phyloP scores from a whole-genome alignment of 2,113 vertebrate genomes.

The Macrotis lagotis region DNA sequence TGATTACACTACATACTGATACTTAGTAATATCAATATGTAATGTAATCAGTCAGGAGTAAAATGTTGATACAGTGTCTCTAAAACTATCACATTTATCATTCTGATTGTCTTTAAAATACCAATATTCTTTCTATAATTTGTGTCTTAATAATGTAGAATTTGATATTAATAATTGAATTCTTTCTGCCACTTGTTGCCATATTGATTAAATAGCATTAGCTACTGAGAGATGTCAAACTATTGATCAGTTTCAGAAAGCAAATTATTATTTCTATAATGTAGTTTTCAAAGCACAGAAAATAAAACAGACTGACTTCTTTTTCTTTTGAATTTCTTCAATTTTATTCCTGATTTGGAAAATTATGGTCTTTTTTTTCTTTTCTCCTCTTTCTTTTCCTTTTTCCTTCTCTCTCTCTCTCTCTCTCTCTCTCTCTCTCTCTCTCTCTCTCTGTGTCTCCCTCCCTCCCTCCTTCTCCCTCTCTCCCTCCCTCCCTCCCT shows the following conservation, averaged over 20 bases:
- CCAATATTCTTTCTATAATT: slow-evolving; percentile 84
- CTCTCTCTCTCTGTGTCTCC: slow-evolving; percentile 58
- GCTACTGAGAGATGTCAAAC: slow-evolving; percentile 78
- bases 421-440: background rate
- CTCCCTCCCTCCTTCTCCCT: background rate
- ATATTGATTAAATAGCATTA: slow-evolving; percentile 80
- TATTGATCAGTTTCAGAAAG: slow-evolving; percentile 80
- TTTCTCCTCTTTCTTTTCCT: too few species aligned
- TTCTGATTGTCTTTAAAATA: slow-evolving; percentile 87
- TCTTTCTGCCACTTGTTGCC: slow-evolving; percentile 82
- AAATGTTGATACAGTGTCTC: slow-evolving; percentile 81
- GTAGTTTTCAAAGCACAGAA: slow-evolving; percentile 78
- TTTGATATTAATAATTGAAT: slow-evolving; percentile 82
- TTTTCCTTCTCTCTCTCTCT: background rate
- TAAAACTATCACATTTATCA: slow-evolving; percentile 84
- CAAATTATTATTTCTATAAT: slow-evolving; percentile 73
- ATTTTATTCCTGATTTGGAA: slow-evolving; percentile 55
- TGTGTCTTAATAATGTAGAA: slow-evolving; percentile 83
- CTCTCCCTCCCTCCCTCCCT: too few species aligned
- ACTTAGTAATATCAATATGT: slow-evolving; percentile 88
- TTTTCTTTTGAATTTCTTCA: slow-evolving; percentile 43
- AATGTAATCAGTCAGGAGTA: slow-evolving; percentile 88
- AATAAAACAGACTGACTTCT: slow-evolving; percentile 71
- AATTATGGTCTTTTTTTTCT: background rate
- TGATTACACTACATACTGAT: slow-evolving; percentile 87